Evolutionary conservation across 2,888 invertebrate genomes (phyloP), one percentile per base, ranked within the genome.

Genomic region (Himalopsyche kuldschensis): DNA sequence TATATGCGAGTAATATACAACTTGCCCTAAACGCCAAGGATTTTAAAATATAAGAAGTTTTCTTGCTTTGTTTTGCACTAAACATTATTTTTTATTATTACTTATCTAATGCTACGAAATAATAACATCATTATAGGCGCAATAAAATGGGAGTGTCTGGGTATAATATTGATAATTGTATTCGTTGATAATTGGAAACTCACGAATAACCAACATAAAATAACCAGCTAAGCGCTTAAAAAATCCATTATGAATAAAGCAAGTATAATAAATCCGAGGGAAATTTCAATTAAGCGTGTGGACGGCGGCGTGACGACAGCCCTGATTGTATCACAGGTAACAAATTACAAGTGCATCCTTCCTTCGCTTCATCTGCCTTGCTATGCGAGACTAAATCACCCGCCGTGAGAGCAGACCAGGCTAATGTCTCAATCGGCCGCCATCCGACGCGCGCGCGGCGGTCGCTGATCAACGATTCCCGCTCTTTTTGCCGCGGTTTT

Each of bases 341-440:
- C 69, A 69, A 69, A 69, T 69, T 69, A 69, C 69, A 69, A 69
- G 69, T 69, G 69, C 69, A 69, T 69, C 69, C 69, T 69, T 69
- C 69, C 69, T 69, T 27, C 69, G 69, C 69, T 69, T 69, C 69
- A 69, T 69, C 69, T 69, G 69, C 69, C 69, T 27, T 24, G 69
- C 69, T 27, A 69, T 69, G 69, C 69, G 69, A 27, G 69, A 69
- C 69, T 69, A 69, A 69, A 69, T 69, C 69, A 69, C 69, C 69
- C 69, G 69, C 69, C 69, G 69, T 69, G 69, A 69, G 69, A 69
- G 27, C 69, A 27, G 69, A 69, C 69, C 69, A 27, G 27, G 69
- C 69, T 69, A 69, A 69, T 69, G 69, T 69, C 69, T 69, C 69
- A 69, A 69, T 69, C 69, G 69, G 69, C 69, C 69, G 69, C 69